Percentiles rank a stretch among this genome's conserved stretches.
Evolutionary conservation across 2,113 vertebrate species (phyloP).

Genomic region (Megaptera novaeangliae): DNA sequence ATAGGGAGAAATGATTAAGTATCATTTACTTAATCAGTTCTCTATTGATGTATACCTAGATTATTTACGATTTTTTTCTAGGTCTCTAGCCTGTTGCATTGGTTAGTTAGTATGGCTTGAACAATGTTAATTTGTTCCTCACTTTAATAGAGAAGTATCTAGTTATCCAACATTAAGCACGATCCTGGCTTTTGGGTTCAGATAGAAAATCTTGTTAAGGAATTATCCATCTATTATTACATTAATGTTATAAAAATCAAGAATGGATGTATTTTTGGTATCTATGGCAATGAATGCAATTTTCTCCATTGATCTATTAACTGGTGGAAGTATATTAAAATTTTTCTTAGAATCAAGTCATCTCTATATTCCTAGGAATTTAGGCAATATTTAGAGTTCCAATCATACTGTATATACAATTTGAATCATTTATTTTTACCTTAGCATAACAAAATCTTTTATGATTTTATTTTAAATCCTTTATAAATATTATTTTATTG

Average conservation of each 20-base stretch:
- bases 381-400: background rate
- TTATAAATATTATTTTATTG: conserved; percentile 23
- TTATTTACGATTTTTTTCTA: background rate
- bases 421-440: background rate
- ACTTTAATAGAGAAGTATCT: background rate
- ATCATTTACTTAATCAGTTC: background rate
- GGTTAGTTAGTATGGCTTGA: background rate
- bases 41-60: background rate
- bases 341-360: background rate
- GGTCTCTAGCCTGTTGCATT: background rate
- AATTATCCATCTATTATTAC: background rate
- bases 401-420: background rate
- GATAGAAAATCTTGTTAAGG: background rate
- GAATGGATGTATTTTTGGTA: background rate
- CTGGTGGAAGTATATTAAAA: background rate
- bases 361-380: background rate
- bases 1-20: background rate
- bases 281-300: background rate
- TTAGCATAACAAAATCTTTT: background rate
- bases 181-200: background rate
- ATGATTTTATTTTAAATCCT: background rate
- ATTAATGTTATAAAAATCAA: conserved; percentile 1
- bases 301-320: conserved; percentile 8
- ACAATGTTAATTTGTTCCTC: background rate
- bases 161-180: background rate